Percentiles rank a stretch among this genome's conserved stretches.
These are phyloP conservation scores for Apotomis turbidana DNA, from an alignment of 2,888 invertebrate genomes.

Conservation along the genomic window DNA sequence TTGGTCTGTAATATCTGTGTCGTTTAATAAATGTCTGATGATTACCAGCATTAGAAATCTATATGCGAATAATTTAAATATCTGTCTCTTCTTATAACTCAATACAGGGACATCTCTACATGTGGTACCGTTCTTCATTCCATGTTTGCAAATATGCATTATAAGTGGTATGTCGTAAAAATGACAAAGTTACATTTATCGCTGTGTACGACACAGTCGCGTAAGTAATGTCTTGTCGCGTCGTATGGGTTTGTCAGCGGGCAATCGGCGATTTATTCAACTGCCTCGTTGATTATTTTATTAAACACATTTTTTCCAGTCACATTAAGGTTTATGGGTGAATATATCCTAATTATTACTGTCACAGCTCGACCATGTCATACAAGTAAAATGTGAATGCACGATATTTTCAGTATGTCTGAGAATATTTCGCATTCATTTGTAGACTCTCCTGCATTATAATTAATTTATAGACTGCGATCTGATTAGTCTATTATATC, in stretches of 20 bases:
- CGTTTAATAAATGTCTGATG: not conserved
- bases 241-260: slow-evolving; percentile 76
- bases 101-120: slow-evolving; percentile 61
- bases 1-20: not conserved
- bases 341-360: slow-evolving; percentile 33
- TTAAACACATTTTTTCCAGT: slow-evolving; percentile 63
- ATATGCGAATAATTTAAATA: slow-evolving; percentile 44
- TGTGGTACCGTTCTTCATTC: slow-evolving; percentile 60
- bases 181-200: slow-evolving; percentile 76
- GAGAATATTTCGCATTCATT: not conserved
- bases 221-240: slow-evolving; percentile 73
- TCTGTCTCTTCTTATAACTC: slow-evolving; percentile 52
- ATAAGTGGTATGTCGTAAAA: slow-evolving; percentile 68
- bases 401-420: not conserved
- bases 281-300: slow-evolving; percentile 75
- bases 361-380: not conserved
- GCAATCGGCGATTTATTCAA: slow-evolving; percentile 77
- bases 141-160: slow-evolving; percentile 65
- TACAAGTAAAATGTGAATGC: not conserved
- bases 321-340: slow-evolving; percentile 57
- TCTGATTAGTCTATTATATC: slow-evolving; percentile 27
- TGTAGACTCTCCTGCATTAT: not conserved
- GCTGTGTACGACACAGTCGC: slow-evolving; percentile 61
- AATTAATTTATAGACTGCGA: not conserved
- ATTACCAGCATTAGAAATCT: slow-evolving; percentile 46